Evolutionary conservation across 2,888 invertebrate genomes (phyloP), one percentile per base, ranked within the genome.

Genomic region (Metacarcinus magister): DNA sequence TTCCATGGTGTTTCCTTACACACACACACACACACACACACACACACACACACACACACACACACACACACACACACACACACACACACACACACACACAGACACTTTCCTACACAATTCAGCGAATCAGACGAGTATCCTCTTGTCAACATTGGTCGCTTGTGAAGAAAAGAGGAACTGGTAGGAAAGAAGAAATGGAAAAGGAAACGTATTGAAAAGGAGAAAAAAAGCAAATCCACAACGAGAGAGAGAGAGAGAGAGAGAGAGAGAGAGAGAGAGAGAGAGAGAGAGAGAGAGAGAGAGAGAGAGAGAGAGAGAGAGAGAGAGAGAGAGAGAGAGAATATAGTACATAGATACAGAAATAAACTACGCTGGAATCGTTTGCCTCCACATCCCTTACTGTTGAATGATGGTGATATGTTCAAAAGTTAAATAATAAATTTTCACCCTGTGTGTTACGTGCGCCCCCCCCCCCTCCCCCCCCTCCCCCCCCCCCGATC

Each of bases 31-130:
- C 60, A 67, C 44, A 90, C 44, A 44, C 90, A 44, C 46, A 91
- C 46, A 44, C 46, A 44, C 28, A 91, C 48, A 48, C n/a, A 91
- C 28, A 91, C 48, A 46, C 91, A 44, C 91, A 91, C 44, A 91
- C 91, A 44, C 91, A 91, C 91, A 91, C 91, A 44, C 91, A 48
- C 32, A 48, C 32, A n/a, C 48, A 92, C 92, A 39, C 39, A 92
- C 60, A 28, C 60, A 92, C 60, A 92, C 32, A 92, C 32, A 92
- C 32, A 92, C 32, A 92, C 32, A 91, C 32, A 48, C 32, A 92
- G 16, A n/a, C 16, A 92, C 32, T 23, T 43, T 46, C n/a, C 28
- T 91, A 19, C 23, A 91, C 48, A 91, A 10, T n/a, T 3, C 28
- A 39, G 91, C 43, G 19, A 92, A 13, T 28, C 54, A 39, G 13